phyloP scores from a whole-genome alignment of 2,888 invertebrate genomes.

The Apamea monoglypha region DNA sequence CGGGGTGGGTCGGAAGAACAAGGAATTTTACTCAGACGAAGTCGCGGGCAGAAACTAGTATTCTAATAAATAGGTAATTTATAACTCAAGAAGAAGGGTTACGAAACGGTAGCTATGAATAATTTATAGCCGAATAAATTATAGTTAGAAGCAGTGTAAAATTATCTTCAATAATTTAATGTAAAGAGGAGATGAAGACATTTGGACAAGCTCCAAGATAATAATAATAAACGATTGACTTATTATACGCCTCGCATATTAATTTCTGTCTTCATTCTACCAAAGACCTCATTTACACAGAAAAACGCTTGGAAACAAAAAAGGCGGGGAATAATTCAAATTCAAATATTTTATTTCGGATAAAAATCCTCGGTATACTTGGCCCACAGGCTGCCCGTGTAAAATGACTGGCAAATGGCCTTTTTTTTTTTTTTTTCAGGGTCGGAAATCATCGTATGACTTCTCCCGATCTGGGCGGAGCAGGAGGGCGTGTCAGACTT shows the following conservation, averaged over 20 bases:
- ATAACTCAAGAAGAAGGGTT: conserved; percentile 7
- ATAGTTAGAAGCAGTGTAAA: conserved; percentile 5
- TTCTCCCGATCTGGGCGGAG: too few relatives aligned
- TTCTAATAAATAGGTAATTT: conserved; percentile 19
- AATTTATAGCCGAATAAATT: conserved; percentile 8
- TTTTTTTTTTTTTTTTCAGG: too few relatives aligned
- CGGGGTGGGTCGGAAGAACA: too few relatives aligned
- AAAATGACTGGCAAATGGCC: too few relatives aligned
- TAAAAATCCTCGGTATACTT: too few relatives aligned
- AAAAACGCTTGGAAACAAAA: conserved; percentile 27
- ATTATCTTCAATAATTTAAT: conserved; percentile 19
- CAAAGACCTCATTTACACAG: conserved; percentile 24
- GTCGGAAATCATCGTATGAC: too few relatives aligned
- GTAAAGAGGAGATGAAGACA: background rate
- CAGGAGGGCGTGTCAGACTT: too few relatives aligned
- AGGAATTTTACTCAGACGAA: too few relatives aligned
- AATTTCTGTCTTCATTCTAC: conserved; percentile 37
- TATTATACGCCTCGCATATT: conserved; percentile 8
- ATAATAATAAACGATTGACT: conserved; percentile 32
- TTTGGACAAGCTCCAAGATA: conserved; percentile 28
- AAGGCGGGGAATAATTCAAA: background rate
- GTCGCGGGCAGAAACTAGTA: background rate
- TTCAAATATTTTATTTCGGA: too few relatives aligned
- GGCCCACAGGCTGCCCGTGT: too few relatives aligned
- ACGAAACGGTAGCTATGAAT: conserved; percentile 11